Evolutionary conservation across 2,888 invertebrate genomes (phyloP).

Genomic region (Julus scandinavius): DNA sequence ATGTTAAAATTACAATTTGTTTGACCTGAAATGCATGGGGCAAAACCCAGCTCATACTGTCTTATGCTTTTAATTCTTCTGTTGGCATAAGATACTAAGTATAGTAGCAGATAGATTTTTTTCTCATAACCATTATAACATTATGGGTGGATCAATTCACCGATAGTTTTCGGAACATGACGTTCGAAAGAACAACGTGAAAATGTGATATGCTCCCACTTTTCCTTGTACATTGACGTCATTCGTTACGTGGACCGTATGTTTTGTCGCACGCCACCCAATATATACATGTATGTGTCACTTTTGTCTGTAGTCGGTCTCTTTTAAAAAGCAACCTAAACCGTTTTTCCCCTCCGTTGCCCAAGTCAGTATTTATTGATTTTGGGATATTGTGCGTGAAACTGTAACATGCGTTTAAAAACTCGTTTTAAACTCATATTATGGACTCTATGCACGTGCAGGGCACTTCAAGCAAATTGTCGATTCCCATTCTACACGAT

Average conservation of each 20-base stretch:
- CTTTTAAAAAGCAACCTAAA: too few species aligned
- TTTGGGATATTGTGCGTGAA: not conserved
- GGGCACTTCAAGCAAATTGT: not conserved
- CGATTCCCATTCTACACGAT: not conserved
- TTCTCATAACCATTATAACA: not conserved
- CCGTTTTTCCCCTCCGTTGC: not conserved
- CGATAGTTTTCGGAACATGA: not conserved
- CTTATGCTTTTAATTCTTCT: too few species aligned
- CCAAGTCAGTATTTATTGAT: not conserved
- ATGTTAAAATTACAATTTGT: too few species aligned
- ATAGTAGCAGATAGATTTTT: too few species aligned
- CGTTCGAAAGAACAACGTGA: not conserved
- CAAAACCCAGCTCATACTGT: too few species aligned
- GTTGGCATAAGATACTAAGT: not conserved
- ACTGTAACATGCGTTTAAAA: not conserved
- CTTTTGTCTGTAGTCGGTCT: not conserved
- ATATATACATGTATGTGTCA: not conserved
- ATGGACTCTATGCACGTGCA: not conserved
- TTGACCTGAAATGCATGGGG: too few species aligned
- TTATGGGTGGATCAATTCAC: not conserved
- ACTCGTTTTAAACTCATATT: not conserved
- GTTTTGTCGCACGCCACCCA: not conserved
- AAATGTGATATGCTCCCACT: not conserved
- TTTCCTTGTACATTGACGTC: not conserved
- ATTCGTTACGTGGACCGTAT: not conserved